A percentile compares a stretch with the other conserved stretches of the same genome.
These are phyloP conservation scores for Gobionotothen gibberifrons DNA, from an alignment of 2,797 vertebrate genomes.

Conservation along the genomic window DNA sequence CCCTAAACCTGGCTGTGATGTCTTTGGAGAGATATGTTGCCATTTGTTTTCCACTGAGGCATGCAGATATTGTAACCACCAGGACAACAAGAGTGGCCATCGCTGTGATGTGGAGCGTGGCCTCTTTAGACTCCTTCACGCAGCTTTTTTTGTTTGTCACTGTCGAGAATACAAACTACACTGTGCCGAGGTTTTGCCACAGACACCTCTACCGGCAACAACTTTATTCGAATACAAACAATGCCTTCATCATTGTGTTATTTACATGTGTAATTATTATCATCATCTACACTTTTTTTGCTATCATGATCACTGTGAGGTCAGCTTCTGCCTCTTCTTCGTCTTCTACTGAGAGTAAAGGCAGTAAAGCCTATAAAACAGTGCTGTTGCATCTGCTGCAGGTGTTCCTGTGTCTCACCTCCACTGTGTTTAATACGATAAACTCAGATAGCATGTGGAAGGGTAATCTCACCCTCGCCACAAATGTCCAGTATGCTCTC, in stretches of 20 bases:
- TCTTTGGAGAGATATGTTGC: constrained; percentile 73
- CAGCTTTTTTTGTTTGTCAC: constrained; percentile 49
- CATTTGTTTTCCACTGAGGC: constrained; percentile 73
- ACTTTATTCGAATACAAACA: constrained; percentile 28
- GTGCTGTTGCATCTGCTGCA: constrained; percentile 71
- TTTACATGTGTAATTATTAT: constrained; percentile 56
- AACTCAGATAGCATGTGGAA: background rate
- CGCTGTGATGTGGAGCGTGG: constrained; percentile 49
- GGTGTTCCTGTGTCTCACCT: constrained; percentile 63
- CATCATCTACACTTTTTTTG: constrained; percentile 66
- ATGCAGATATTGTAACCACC: constrained; percentile 39
- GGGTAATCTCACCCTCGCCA: background rate
- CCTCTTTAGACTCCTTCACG: constrained; percentile 41
- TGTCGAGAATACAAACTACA: background rate
- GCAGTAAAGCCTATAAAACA: constrained; percentile 56
- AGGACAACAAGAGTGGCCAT: constrained; percentile 40
- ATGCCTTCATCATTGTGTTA: constrained; percentile 29
- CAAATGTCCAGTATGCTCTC: constrained; percentile 44
- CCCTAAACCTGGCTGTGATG: constrained; percentile 73
- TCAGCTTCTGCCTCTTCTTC: constrained; percentile 21
- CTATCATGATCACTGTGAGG: constrained; percentile 51
- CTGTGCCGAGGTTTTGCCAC: constrained; percentile 12
- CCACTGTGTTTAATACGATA: constrained; percentile 52
- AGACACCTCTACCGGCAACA: constrained; percentile 24
- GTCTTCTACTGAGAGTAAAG: background rate